Percentiles rank a stretch among this genome's conserved stretches.
Evolutionary conservation across 1,140 invertebrate species (phyloP).

Genomic region (Proctacanthus coquilletti): DNA sequence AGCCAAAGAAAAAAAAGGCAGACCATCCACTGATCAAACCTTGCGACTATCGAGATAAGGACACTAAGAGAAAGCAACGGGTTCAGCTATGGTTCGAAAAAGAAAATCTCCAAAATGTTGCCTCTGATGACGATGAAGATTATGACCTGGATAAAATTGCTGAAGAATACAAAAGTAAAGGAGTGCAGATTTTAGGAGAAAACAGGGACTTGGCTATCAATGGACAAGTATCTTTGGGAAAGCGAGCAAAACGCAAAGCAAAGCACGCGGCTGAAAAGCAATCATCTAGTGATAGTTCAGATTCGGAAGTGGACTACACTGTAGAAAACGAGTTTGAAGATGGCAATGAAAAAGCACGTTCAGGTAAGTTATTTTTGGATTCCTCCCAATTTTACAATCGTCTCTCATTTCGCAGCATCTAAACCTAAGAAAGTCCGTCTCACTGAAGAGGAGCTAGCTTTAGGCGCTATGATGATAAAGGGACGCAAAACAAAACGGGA

Average conservation of each 20-base stretch:
- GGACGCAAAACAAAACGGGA: constrained; percentile 77
- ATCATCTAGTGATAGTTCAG: constrained; percentile 32
- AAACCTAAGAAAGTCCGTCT: constrained; percentile 56
- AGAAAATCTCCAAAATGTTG: constrained; percentile 69
- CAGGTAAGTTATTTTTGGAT: neutral
- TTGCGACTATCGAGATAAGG: constrained; percentile 57
- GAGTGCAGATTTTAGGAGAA: constrained; percentile 29
- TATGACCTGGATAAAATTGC: constrained; percentile 69
- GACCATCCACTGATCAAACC: constrained; percentile 74
- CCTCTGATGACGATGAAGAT: constrained; percentile 73
- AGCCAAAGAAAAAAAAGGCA: constrained; percentile 26
- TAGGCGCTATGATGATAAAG: constrained; percentile 70
- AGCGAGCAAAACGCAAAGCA: constrained; percentile 23
- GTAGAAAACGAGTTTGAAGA: constrained; percentile 8
- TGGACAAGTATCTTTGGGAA: constrained; percentile 12
- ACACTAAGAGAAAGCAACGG: constrained; percentile 53
- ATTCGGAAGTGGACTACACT: constrained; percentile 14
- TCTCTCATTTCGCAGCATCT: too few relatives aligned
- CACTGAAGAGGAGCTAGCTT: constrained; percentile 68
- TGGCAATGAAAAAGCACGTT: constrained; percentile 6
- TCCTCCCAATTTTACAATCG: too few relatives aligned
- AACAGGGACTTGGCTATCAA: constrained; percentile 8
- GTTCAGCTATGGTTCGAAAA: constrained; percentile 83
- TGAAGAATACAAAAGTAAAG: constrained; percentile 55
- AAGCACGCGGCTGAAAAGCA: constrained; percentile 14